Evolutionary conservation across 1,140 invertebrate species (phyloP), one percentile per base, ranked within the genome.

Genomic region (Zophobas morio): DNA sequence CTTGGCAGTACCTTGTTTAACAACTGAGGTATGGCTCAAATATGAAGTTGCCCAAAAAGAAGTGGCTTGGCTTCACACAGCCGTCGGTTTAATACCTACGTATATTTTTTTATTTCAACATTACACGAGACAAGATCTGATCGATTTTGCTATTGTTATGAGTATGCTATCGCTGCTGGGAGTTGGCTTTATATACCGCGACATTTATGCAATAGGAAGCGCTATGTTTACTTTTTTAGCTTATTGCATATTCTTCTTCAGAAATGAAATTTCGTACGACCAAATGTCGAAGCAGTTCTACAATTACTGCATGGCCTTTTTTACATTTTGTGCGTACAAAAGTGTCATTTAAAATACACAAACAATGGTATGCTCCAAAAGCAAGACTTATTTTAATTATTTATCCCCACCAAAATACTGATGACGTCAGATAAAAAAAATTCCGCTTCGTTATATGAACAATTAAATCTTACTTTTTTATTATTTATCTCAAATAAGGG

Each of bases 81-180:
- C 20, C 39, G 20, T 66, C 0, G 60, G 60, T n/a, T 32, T 66
- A 66, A 66, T 66, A n/a, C 60, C 60, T 42, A 66, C 39, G 40
- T 66, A 66, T 42, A 66, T 66, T 20, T 66, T 66, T 20, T 66
- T 66, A 32, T 66, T 66, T 20, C 60, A 66, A 42, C 60, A 66
- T 42, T 66, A 66, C 20, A 66, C 60, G 42, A 66, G 60, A 32
- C 60, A 66, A 36, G 60, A 66, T 66, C 33, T 66, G 6, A 66
- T 66, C 60, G 60, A 66, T 40, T 66, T 66, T 32, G 42, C 60
- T 20, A 39, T 66, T 5, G 39, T 66, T 6, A 46, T 42, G 39
- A 66, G 42, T 32, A 66, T 66, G 37, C n/a, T 66, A n/a, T 66
- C 60, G 1, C 20, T 66, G 33, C 20, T 32, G n/a, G 60, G 60